Evolutionary conservation across 2,797 vertebrate genomes (phyloP), one percentile per base, ranked within the genome.

Genomic region (Manis javanica): DNA sequence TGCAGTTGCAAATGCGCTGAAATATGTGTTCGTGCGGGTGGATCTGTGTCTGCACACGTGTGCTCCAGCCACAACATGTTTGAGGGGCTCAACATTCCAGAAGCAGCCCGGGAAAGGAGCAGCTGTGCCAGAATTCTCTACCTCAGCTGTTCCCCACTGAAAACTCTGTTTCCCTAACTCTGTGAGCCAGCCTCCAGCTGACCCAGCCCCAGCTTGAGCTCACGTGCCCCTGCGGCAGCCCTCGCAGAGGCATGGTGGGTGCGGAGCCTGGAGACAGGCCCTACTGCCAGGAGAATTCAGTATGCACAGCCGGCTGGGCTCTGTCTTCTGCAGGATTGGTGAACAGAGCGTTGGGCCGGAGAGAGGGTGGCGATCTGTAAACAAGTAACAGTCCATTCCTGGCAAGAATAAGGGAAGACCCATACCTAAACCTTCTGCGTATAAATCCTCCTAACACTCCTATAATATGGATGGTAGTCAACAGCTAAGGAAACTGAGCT

Each of bases 101-200:
- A 4, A 53, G 93, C 90, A 96, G 59, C 90, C 94, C 59, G n/a
- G 61, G 90, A 29, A 51, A 23, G 96, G 46, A 72, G 93, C 98
- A 98, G 98, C 98, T 98, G 98, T 74, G 87, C 85, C 97, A 86
- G 91, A 87, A 1, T 96, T 92, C 95, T 79, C 49, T 19, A 0
- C 69, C 93, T 97, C 98, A 99, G 98, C 98, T 98, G 98, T 98
- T 98, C 15, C 34, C 0, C 0, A 23, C 91, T 53, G 0, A 4
- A 96, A 24, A 34, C 96, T 84, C 59, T 91, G 51, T 95, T 96
- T 64, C 87, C 61, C 84, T 96, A 14, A 3, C 21, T 13, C 83
- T 95, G 88, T 81, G 49, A 24, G 0, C 0, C 4, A 29, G 15
- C 68, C 92, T 96, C 79, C 94, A 98, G 95, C 93, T 13, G 31